Base-by-base conservation (phyloP, 2,113 vertebrate species). In the Albula glossodonta region DNA sequence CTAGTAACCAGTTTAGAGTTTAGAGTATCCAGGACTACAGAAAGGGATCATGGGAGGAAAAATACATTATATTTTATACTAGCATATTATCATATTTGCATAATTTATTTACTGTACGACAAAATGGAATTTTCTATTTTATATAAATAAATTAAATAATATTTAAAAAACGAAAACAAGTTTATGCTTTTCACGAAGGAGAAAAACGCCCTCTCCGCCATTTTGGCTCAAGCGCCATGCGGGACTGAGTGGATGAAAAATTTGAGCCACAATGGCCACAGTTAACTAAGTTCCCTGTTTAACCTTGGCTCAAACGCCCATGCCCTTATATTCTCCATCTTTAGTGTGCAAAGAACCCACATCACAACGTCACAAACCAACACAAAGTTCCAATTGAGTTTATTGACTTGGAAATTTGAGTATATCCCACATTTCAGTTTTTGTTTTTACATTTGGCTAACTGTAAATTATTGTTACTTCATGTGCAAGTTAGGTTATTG, bases 221-320 rank as follows among this genome's bases (percentile, higher is more conserved):
- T 85, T 22, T 80, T 81, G 84, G 49, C 11, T 80, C 84, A 66
- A 66, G 19, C 7, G 17, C 60, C 31, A 66, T 19, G 17, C 12
- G 1, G 11, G 12, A 60, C 57, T 13, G 57, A 15, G 12, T 22
- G 15, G 13, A 11, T 13, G 48, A 11, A 48, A 1, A 41, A 19
- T 3, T 41, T 57, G 84, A 85, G 78, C 84, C 84, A 22, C 31
- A 85, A 85, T 85, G 84, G 84, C 84, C 56, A 25, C 56, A 13
- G 56, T 80, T 85, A 80, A 77, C 78, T 31, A 9, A n/a, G 22
- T 66, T 85, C 11, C 17, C 48, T 12, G 60, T 41, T 66, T 63
- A 15, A 12, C 78, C 41, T n/a, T 31, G 22, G 31, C 31, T 19
- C 83, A 15, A 15, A 25, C 19, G 12, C 10, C 9, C 51, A 49